Conservation (phyloP, 2,113 vertebrate species). For the Ammodytes dubius region DNA sequence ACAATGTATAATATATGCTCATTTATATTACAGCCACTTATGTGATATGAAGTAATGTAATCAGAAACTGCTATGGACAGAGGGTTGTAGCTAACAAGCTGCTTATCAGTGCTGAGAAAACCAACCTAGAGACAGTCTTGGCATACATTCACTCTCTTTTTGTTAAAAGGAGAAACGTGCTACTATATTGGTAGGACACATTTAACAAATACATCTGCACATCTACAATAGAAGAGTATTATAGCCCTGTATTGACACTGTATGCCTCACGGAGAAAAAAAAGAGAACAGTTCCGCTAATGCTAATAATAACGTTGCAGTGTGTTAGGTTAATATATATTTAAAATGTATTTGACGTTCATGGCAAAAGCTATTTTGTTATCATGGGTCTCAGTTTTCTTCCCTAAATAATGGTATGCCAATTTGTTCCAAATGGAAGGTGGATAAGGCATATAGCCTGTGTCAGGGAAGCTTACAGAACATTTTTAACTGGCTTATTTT, state of each 20-base stretch:
- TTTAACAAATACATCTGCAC: background rate
- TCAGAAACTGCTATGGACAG: slow-evolving; percentile 10
- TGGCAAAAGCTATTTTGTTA: background rate
- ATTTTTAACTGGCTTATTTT: background rate
- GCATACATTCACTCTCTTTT: background rate
- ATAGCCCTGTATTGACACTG: background rate
- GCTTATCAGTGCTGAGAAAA: slow-evolving; percentile 16
- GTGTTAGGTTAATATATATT: background rate
- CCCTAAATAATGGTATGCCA: background rate
- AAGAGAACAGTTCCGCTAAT: background rate
- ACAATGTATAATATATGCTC: slow-evolving; percentile 58
- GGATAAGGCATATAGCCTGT: background rate
- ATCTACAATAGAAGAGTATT: background rate
- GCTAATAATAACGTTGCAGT: background rate
- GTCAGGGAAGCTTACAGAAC: background rate
- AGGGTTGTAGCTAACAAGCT: slow-evolving; percentile 29
- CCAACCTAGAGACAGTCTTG: background rate
- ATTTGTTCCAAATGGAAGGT: background rate
- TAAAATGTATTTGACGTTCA: background rate
- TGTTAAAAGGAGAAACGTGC: background rate
- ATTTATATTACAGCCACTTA: slow-evolving; percentile 56
- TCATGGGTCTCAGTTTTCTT: background rate
- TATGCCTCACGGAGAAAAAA: background rate
- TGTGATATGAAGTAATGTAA: slow-evolving; percentile 58
- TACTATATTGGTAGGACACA: background rate